phyloP scores from a whole-genome alignment of 2,797 vertebrate species.

The Paratrypauchen microcephalus region DNA sequence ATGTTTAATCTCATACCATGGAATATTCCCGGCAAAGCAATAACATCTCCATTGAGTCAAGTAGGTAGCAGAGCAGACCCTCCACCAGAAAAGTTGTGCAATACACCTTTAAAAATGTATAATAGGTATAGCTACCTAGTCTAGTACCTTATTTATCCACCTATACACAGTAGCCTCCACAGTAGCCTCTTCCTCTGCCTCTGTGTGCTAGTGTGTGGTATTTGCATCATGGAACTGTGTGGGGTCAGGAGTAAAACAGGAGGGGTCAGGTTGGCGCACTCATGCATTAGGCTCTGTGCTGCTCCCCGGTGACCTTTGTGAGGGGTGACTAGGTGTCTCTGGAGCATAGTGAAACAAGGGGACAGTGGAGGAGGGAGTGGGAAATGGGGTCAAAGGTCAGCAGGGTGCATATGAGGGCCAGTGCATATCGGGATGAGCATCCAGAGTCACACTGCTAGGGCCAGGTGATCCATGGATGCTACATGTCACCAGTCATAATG shows the following conservation, averaged over 20 bases:
- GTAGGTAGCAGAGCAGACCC: too few relatives aligned
- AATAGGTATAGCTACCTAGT: neutral
- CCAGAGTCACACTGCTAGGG: slow-evolving; percentile 19
- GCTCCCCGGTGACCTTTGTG: slow-evolving; percentile 38
- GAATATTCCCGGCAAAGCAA: too few relatives aligned
- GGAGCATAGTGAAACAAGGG: slow-evolving; percentile 45
- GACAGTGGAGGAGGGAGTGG: slow-evolving; percentile 44
- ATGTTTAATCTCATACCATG: too few relatives aligned
- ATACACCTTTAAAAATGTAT: too few relatives aligned
- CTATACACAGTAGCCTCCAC: neutral
- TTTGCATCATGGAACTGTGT: slow-evolving; percentile 42
- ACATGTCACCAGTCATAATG: slow-evolving; percentile 35
- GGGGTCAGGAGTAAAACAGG: slow-evolving; percentile 57
- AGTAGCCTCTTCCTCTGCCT: neutral
- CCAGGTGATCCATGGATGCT: slow-evolving; percentile 46
- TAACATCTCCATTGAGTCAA: too few relatives aligned
- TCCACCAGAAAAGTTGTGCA: too few relatives aligned
- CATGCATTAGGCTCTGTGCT: slow-evolving; percentile 46
- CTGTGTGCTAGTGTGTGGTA: slow-evolving; percentile 45
- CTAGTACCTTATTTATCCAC: neutral
- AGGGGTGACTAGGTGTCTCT: slow-evolving; percentile 56
- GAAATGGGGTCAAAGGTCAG: slow-evolving; percentile 33
- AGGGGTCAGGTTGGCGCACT: slow-evolving; percentile 44
- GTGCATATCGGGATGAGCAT: slow-evolving; percentile 23
- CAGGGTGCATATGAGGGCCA: slow-evolving; percentile 25